Conservation (phyloP, 1,140 invertebrate species). For the Zaprionus tsacasi region DNA sequence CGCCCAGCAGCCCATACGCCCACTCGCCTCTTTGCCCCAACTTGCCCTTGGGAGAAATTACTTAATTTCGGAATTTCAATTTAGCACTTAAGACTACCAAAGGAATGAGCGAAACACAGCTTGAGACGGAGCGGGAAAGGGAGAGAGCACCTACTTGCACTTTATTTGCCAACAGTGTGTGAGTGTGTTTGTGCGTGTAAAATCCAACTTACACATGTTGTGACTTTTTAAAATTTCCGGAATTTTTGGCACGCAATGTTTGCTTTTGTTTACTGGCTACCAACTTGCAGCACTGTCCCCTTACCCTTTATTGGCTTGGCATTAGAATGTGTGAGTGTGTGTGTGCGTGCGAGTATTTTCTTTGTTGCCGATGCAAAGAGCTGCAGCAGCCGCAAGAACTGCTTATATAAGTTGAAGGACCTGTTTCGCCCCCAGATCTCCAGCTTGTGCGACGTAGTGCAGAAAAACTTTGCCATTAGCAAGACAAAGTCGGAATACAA, state of each 20-base stretch:
- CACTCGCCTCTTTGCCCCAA: slow-evolving; percentile 18
- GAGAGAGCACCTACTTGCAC: slow-evolving; percentile 23
- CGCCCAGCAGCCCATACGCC: slow-evolving; percentile 50
- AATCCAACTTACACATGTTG: slow-evolving; percentile 79
- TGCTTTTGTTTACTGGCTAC: slow-evolving; percentile 71
- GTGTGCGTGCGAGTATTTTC: slow-evolving; percentile 8
- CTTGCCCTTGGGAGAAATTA: slow-evolving; percentile 76
- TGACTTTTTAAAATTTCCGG: slow-evolving; percentile 80
- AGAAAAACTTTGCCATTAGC: slow-evolving; percentile 28
- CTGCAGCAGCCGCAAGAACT: slow-evolving; percentile 23
- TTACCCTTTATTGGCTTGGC: neutral
- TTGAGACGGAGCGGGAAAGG: neutral
- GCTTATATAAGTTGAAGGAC: slow-evolving; percentile 7
- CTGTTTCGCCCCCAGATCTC: neutral
- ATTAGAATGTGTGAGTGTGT: slow-evolving; percentile 5
- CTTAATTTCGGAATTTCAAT: slow-evolving; percentile 83
- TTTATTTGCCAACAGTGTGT: slow-evolving; percentile 13
- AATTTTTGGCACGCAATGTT: slow-evolving; percentile 79
- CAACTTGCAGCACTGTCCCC: slow-evolving; percentile 21
- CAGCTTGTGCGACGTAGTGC: neutral
- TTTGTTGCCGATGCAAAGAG: slow-evolving; percentile 35
- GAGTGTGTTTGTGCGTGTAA: slow-evolving; percentile 44
- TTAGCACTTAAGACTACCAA: slow-evolving; percentile 72
- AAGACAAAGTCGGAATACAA: neutral
- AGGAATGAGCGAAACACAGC: slow-evolving; percentile 10